phyloP scores from a whole-genome alignment of 2,888 invertebrate species.

The Myopa tessellatipennis region DNA sequence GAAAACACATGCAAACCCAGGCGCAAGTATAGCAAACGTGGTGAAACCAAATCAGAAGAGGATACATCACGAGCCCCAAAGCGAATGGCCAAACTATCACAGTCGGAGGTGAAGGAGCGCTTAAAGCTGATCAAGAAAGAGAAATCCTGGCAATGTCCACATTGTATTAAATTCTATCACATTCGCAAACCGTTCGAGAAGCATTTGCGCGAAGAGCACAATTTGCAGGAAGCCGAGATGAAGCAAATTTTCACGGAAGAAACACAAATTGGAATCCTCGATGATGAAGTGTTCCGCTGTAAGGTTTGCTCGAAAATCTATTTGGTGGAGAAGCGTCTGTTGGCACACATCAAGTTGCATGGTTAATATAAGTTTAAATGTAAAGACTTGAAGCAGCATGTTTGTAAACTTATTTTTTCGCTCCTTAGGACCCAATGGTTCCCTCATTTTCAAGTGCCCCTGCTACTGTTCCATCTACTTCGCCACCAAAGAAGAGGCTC shows the following conservation, averaged over 20 bases:
- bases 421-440: constrained; percentile 56
- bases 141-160: constrained; percentile 60
- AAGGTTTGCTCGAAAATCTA: constrained; percentile 64
- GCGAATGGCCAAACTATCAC: constrained; percentile 58
- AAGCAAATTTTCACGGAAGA: constrained; percentile 58
- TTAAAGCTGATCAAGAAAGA: constrained; percentile 60
- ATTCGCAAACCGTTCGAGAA: constrained; percentile 64
- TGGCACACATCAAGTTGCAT: constrained; percentile 62
- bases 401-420: neutral
- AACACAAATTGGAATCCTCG: constrained; percentile 53
- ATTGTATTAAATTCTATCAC: constrained; percentile 65
- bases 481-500: constrained; percentile 65
- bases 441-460: constrained; percentile 66
- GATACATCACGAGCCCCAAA: constrained; percentile 43
- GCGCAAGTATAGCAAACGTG: constrained; percentile 55
- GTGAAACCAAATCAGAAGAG: constrained; percentile 30
- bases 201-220: constrained; percentile 63
- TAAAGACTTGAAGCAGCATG: neutral
- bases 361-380: constrained; percentile 48
- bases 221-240: constrained; percentile 55
- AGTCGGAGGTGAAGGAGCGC: constrained; percentile 60
- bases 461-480: constrained; percentile 67
- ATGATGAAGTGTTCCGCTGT: constrained; percentile 60
- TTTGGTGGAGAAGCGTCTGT: constrained; percentile 58
- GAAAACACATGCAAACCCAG: constrained; percentile 27